phyloP scores from a whole-genome alignment of 2,113 vertebrate species.

The Dicaeum eximium region DNA sequence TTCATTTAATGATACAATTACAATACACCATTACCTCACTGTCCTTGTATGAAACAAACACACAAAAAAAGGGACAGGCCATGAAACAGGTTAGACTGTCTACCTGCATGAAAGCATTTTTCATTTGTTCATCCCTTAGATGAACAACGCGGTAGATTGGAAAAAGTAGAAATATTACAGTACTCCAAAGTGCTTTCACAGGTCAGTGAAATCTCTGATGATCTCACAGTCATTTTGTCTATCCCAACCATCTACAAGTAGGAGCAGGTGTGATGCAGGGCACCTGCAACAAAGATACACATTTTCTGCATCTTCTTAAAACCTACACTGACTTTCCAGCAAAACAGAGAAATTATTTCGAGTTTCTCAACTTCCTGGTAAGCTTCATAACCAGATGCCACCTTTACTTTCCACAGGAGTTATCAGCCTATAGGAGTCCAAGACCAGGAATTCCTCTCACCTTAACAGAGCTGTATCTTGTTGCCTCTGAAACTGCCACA shows the following conservation, averaged over 20 bases:
- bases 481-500: constrained; percentile 19
- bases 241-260: neutral
- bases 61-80: neutral
- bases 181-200: neutral
- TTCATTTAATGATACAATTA: neutral
- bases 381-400: neutral
- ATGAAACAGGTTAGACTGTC: neutral
- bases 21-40: neutral
- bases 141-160: neutral
- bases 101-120: neutral
- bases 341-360: neutral
- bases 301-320: neutral
- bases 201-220: neutral
- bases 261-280: neutral
- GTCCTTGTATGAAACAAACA: neutral
- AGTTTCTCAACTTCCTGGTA: neutral
- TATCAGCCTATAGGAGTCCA: neutral
- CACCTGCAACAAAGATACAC: neutral
- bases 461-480: constrained; percentile 18
- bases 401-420: neutral
- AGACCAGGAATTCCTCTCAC: constrained; percentile 24
- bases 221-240: neutral
- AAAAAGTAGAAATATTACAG: neutral
- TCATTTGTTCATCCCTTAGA: neutral
- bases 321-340: neutral